Evolutionary conservation across 2,113 vertebrate genomes (phyloP).

Genomic region (Dicaeum eximium): DNA sequence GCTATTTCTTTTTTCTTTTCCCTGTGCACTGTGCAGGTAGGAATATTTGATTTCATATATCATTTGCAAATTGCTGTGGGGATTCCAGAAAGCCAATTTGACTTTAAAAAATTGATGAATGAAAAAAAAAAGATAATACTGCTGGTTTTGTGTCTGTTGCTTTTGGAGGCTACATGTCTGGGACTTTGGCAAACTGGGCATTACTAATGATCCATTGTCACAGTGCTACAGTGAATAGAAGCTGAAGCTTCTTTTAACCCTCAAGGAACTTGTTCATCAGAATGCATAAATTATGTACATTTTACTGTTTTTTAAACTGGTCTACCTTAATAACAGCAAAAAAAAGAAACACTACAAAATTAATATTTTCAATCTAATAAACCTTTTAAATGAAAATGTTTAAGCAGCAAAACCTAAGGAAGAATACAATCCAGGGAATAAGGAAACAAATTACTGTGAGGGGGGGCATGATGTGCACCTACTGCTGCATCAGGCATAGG

Average conservation of each 20-base stretch:
- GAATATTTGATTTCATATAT: slow-evolving; percentile 21
- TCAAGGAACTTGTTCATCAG: not conserved
- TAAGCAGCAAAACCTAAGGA: not conserved
- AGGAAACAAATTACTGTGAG: not conserved
- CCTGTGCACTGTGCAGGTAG: not conserved
- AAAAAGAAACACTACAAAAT: not conserved
- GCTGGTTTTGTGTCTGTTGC: not conserved
- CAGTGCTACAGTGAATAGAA: not conserved
- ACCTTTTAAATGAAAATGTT: not conserved
- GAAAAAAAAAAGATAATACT: not conserved
- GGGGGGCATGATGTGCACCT: rapidly evolving
- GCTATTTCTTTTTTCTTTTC: not conserved
- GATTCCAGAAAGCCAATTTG: not conserved
- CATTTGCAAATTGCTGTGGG: slow-evolving; percentile 14
- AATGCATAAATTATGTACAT: not conserved
- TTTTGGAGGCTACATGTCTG: not conserved
- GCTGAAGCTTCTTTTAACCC: not conserved
- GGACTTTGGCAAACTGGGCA: not conserved
- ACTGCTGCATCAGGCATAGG: not conserved
- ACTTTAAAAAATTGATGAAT: slow-evolving; percentile 6
- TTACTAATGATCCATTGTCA: not conserved
- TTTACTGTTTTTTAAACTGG: not conserved
- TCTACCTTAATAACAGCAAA: not conserved
- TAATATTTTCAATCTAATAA: not conserved
- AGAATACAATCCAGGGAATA: not conserved